phyloP scores from a whole-genome alignment of 2,113 vertebrate genomes.

The Sceloporus undulatus region DNA sequence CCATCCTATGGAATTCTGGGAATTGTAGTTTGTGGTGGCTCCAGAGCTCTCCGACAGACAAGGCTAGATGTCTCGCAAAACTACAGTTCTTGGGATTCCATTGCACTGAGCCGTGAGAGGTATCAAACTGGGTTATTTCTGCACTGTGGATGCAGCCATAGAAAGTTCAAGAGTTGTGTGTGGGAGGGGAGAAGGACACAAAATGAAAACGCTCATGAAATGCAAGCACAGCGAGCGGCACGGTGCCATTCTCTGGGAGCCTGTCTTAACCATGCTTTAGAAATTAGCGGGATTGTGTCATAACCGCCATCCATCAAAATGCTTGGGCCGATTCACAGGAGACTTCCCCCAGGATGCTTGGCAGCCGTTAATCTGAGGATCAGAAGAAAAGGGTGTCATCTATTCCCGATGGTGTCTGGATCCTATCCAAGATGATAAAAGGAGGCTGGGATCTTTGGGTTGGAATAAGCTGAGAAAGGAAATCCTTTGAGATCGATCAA shows the following conservation, averaged over 20 bases:
- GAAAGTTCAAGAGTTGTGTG: slow-evolving; percentile 33
- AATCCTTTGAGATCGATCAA: neutral
- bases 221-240: slow-evolving; percentile 31
- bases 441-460: slow-evolving; percentile 25
- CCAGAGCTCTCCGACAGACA: too few species aligned
- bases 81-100: too few species aligned
- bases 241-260: slow-evolving; percentile 57
- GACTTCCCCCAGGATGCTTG: slow-evolving; percentile 49
- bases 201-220: slow-evolving; percentile 38
- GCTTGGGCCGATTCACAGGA: slow-evolving; percentile 22
- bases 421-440: slow-evolving; percentile 29
- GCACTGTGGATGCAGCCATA: too few species aligned
- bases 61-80: too few species aligned
- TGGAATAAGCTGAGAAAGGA: slow-evolving; percentile 19
- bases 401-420: slow-evolving; percentile 39
- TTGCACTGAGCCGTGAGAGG: too few species aligned
- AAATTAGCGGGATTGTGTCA: neutral
- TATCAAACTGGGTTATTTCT: too few species aligned
- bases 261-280: neutral
- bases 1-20: too few species aligned
- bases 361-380: slow-evolving; percentile 25
- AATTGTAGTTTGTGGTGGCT: too few species aligned
- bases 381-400: slow-evolving; percentile 33
- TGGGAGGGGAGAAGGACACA: slow-evolving; percentile 39
- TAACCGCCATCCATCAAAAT: neutral